phyloP scores from a whole-genome alignment of 2,113 vertebrate species.

The Gnathonemus longibarbis region DNA sequence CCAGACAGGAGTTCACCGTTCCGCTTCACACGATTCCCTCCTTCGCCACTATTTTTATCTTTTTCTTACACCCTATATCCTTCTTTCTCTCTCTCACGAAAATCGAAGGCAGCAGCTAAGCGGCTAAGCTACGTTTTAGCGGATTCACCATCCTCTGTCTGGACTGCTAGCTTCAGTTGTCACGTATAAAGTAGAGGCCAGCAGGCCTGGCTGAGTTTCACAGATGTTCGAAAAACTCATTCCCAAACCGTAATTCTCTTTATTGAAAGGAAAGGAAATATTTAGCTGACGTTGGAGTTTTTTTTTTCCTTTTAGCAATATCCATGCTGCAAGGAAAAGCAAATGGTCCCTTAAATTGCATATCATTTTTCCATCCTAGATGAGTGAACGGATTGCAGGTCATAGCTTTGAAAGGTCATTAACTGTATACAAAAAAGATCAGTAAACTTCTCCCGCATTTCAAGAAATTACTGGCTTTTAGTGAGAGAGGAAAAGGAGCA shows the following conservation, averaged over 20 bases:
- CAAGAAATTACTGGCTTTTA: constrained; percentile 7
- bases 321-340: constrained; percentile 23
- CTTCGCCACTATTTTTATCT: not conserved
- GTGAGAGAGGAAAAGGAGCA: not conserved
- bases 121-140: not conserved
- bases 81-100: not conserved
- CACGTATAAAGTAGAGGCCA: constrained; percentile 73
- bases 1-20: constrained; percentile 5
- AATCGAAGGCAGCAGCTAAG: not conserved
- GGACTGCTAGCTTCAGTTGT: constrained; percentile 65
- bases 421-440: not conserved
- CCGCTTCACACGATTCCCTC: not conserved
- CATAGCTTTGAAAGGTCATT: constrained; percentile 17
- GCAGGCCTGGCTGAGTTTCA: constrained; percentile 51
- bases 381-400: constrained; percentile 22
- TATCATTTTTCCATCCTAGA: constrained; percentile 27
- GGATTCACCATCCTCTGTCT: constrained; percentile 50
- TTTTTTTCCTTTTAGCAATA: constrained; percentile 23
- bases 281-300: constrained; percentile 50
- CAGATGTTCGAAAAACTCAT: constrained; percentile 60
- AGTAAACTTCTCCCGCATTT: not conserved
- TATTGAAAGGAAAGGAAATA: constrained; percentile 39
- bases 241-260: constrained; percentile 59
- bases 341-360: constrained; percentile 39
- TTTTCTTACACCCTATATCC: constrained; percentile 1